These are phyloP conservation scores for Halichoeres trimaculatus DNA, from an alignment of 2,113 vertebrate species.

Conservation along the genomic window DNA sequence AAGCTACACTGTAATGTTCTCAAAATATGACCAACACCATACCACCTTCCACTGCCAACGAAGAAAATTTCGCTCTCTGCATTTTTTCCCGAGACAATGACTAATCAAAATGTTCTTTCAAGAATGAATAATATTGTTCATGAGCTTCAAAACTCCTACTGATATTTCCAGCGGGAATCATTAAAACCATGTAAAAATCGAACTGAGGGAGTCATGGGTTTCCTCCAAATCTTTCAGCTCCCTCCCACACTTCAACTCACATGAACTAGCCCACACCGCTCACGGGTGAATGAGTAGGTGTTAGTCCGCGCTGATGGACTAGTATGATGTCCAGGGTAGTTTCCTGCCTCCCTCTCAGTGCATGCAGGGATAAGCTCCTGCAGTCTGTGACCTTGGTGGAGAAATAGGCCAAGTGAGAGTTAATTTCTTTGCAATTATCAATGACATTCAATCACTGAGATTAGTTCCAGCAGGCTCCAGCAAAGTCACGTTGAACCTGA, in stretches of 20 bases:
- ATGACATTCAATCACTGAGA: slow-evolving; percentile 18
- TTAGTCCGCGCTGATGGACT: slow-evolving; percentile 17
- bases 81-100: neutral
- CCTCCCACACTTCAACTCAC: slow-evolving; percentile 31
- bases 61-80: neutral
- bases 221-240: slow-evolving; percentile 7
- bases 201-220: slow-evolving; percentile 22
- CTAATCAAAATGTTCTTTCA: slow-evolving; percentile 16
- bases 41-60: neutral
- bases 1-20: neutral
- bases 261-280: slow-evolving; percentile 23
- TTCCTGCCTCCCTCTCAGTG: slow-evolving; percentile 39
- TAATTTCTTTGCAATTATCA: slow-evolving; percentile 18
- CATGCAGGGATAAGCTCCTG: slow-evolving; percentile 16
- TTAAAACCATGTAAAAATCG: slow-evolving; percentile 17
- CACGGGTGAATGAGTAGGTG: slow-evolving; percentile 41
- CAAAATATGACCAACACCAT: neutral
- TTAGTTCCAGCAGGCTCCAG: slow-evolving; percentile 6
- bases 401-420: slow-evolving; percentile 23
- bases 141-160: slow-evolving; percentile 27
- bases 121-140: slow-evolving; percentile 28
- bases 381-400: neutral
- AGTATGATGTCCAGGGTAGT: slow-evolving; percentile 36
- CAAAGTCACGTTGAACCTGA: slow-evolving; percentile 9
- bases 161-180: slow-evolving; percentile 14